phyloP scores from a whole-genome alignment of 2,113 vertebrate genomes.

The Clupea harengus region DNA sequence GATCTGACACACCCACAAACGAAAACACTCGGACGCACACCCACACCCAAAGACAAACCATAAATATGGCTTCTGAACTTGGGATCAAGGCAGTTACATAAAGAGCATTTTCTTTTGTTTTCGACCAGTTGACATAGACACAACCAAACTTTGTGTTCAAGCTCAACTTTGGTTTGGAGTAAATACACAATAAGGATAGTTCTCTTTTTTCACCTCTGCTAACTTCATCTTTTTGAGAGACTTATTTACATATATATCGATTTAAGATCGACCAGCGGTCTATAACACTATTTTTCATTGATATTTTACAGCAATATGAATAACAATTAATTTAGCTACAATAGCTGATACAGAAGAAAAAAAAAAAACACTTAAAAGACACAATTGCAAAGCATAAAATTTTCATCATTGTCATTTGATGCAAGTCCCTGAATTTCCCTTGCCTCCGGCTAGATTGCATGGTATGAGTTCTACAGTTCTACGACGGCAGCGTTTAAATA shows the following conservation, averaged over 20 bases:
- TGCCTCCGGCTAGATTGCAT: slow-evolving; percentile 74
- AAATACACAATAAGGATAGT: slow-evolving; percentile 74
- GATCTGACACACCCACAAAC: no score
- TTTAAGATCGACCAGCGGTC: slow-evolving; percentile 83
- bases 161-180: slow-evolving; percentile 81
- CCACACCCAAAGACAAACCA: slow-evolving; percentile 58
- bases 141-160: slow-evolving; percentile 77
- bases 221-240: slow-evolving; percentile 36
- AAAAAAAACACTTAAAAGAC: slow-evolving; percentile 69
- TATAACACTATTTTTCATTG: slow-evolving; percentile 71
- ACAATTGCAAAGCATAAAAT: slow-evolving; percentile 70
- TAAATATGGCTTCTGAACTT: slow-evolving; percentile 80
- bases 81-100: slow-evolving; percentile 83
- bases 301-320: slow-evolving; percentile 72
- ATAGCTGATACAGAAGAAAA: slow-evolving; percentile 68
- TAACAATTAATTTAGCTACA: slow-evolving; percentile 73
- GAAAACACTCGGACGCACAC: slow-evolving; percentile 50
- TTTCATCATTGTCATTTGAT: slow-evolving; percentile 73
- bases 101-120: slow-evolving; percentile 73
- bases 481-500: slow-evolving; percentile 64
- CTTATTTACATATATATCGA: slow-evolving; percentile 73
- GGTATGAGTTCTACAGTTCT: slow-evolving; percentile 74
- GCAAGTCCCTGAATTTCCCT: slow-evolving; percentile 74
- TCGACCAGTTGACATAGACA: slow-evolving; percentile 75
- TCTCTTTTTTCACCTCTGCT: slow-evolving; percentile 50